A percentile compares a stretch with the other conserved stretches of the same genome.
Evolutionary conservation across 2,888 invertebrate species (phyloP).

Genomic region (Hemaris fuciformis): DNA sequence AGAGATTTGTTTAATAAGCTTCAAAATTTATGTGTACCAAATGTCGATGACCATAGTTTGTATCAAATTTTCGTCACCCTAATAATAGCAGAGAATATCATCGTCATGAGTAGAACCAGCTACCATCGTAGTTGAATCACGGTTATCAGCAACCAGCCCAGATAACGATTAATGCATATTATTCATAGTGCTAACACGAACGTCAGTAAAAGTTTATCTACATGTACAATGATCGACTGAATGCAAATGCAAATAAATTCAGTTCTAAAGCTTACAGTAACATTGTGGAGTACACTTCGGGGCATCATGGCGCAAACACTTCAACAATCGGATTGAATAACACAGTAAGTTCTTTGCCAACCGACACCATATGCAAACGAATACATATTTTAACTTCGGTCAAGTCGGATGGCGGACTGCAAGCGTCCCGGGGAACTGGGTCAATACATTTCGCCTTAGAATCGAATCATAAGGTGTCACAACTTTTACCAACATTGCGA

Average conservation of each 20-base stretch:
- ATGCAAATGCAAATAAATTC: not conserved
- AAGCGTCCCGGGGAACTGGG: conserved; percentile 33
- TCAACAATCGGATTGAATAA: conserved; percentile 22
- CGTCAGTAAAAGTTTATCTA: not conserved
- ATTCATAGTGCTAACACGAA: too few relatives aligned
- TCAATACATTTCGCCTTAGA: conserved; percentile 32
- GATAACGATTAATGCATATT: too few relatives aligned
- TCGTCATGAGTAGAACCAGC: too few relatives aligned
- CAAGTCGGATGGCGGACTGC: conserved; percentile 10
- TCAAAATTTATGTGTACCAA: too few relatives aligned
- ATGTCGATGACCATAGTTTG: too few relatives aligned
- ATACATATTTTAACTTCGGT: conserved; percentile 34
- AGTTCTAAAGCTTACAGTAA: not conserved
- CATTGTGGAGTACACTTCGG: not conserved
- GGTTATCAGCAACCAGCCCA: too few relatives aligned
- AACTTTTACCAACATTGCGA: conserved; percentile 9
- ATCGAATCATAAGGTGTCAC: conserved; percentile 9
- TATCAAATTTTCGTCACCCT: too few relatives aligned
- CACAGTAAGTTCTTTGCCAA: conserved; percentile 24
- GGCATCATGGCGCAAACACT: conserved; percentile 10
- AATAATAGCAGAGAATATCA: too few relatives aligned
- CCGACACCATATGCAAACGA: conserved; percentile 27
- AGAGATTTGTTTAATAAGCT: too few relatives aligned
- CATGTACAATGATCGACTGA: not conserved
- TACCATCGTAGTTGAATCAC: too few relatives aligned